Evolutionary conservation across 2,113 vertebrate species (phyloP), one percentile per base, ranked within the genome.

Genomic region (Oncorhynchus keta): DNA sequence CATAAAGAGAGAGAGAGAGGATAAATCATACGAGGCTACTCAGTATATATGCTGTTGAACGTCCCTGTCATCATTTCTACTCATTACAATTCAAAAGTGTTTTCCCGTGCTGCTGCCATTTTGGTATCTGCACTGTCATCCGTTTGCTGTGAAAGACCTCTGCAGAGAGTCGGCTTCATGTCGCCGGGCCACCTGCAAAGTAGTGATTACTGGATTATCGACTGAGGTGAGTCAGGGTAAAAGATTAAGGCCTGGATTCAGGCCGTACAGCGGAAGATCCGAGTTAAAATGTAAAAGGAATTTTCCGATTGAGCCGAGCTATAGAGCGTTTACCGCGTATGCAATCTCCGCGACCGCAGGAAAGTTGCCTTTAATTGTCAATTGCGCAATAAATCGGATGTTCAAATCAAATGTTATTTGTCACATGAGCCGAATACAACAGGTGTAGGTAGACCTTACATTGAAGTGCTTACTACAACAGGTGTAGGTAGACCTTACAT

Each of bases 101-200:
- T 76, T 82, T 49, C 49, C 97, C 97, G 9, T 11, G 39, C 39
- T 45, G 39, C 39, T 2, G 39, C 8, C 39, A 45, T 48, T 32
- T 73, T 45, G 66, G 9, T 48, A 79, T 79, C 68, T 68, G 32
- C 13, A 14, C 28, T 71, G 57, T 83, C 73, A 77, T 45, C 39
- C 68, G 65, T 81, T 76, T 74, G 76, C 45, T 59, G 24, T 70
- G 30, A 79, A 82, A 79, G 48, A 11, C 26, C 18, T 62, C 39
- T n/a, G 48, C 16, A n/a, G 39, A n/a, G 39, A 22, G 51, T 71
- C 49, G 20, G 24, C 45, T 55, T 26, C 4, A 55, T 45, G 22
- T 71, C 55, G 55, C 70, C 48, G 4, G 55, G 55, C 20, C 18
- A 59, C 55, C 70, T 59, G 55, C 70, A 32, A 32, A 18, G 3